Base-by-base conservation (phyloP, 64 coral and sea anemone species). In the Anthopleura sola region DNA sequence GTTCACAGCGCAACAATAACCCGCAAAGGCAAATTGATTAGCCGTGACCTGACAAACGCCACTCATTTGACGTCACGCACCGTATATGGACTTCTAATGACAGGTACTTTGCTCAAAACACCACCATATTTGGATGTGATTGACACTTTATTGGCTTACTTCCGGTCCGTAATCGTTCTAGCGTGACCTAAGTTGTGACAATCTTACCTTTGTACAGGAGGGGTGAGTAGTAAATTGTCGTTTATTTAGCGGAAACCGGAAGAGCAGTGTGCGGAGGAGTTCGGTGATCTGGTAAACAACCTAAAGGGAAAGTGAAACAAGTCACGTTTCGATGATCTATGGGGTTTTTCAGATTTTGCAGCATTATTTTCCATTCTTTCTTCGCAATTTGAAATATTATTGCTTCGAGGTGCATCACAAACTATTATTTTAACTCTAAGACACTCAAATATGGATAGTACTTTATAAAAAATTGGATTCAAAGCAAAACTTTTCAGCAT, bases 1-100 rank as follows among this genome's bases (percentile, higher is more conserved):
- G 55, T 86, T 91, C 84, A 84, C 66, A 49, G 54, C 83, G 68
- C 83, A 48, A 85, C 71, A 86, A 83, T 83, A 83, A 83, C 48
- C 82, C 51, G 48, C 16, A 36, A 56, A 56, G 55, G 82, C 82
- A 91, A 68, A 85, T 86, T 78, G 81, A 82, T 78, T 71, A 77
- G 85, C 90, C 90, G 77, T 92, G 85, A 86, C 90, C 90, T 92
- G 55, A 87, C 75, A 80, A 51, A 83, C 82, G 82, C 82, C 90
- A 83, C 69, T 68, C 94, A 68, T 82, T 86, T 96, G 90, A 96
- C 94, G 90, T 96, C 94, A 96, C 84, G 48, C 39, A 64, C 94
- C 94, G 68, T 90, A 92, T 92, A 79, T 92, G 94, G 89, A 37
- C 33, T 28, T 79, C 24, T 47, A 53, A 23, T 81, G 89, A 86